Conservation (phyloP, 2,888 invertebrate genomes). For the Notocelia uddmanniana region DNA sequence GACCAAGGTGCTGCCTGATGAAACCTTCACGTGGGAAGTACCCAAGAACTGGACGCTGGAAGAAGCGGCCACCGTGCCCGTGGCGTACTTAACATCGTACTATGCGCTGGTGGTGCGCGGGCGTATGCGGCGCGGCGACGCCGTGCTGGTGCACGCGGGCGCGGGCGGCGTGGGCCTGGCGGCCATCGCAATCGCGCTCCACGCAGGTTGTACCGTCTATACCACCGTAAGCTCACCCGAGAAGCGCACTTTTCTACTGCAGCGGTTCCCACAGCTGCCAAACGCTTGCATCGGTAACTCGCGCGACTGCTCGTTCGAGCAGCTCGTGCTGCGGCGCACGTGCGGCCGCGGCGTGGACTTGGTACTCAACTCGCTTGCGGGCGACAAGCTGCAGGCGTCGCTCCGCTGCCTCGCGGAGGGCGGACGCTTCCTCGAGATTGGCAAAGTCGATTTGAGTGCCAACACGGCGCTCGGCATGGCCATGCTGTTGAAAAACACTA, state of each 20-base stretch:
- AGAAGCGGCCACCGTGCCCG: slow-evolving; percentile 94
- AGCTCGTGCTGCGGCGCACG: too few species aligned
- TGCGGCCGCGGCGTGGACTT: too few species aligned
- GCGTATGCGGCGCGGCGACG: slow-evolving; percentile 90
- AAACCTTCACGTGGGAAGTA: slow-evolving; percentile 94
- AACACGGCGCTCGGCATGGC: slow-evolving; percentile 97
- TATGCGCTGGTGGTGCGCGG: too few species aligned
- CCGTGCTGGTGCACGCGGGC: slow-evolving; percentile 92
- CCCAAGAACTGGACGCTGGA: slow-evolving; percentile 95
- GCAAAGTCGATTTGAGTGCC: slow-evolving; percentile 95
- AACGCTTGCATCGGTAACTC: slow-evolving; percentile 94
- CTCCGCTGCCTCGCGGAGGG: slow-evolving; percentile 98
- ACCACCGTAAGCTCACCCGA: slow-evolving; percentile 95
- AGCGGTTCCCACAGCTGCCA: slow-evolving; percentile 91
- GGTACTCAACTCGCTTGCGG: too few species aligned
- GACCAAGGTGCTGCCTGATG: slow-evolving; percentile 94
- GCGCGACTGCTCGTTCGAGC: too few species aligned
- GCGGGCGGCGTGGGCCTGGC: slow-evolving; percentile 97
- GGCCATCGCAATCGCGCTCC: slow-evolving; percentile 94
- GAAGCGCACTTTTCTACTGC: slow-evolving; percentile 94
- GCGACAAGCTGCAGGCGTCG: slow-evolving; percentile 96
- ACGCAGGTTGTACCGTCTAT: slow-evolving; percentile 92
- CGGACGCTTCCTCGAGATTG: slow-evolving; percentile 86
- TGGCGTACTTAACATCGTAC: too few species aligned
- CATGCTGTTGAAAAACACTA: slow-evolving; percentile 91